Evolutionary conservation across 2,797 vertebrate species (phyloP), one percentile per base, ranked within the genome.

Genomic region (Brotula barbata): DNA sequence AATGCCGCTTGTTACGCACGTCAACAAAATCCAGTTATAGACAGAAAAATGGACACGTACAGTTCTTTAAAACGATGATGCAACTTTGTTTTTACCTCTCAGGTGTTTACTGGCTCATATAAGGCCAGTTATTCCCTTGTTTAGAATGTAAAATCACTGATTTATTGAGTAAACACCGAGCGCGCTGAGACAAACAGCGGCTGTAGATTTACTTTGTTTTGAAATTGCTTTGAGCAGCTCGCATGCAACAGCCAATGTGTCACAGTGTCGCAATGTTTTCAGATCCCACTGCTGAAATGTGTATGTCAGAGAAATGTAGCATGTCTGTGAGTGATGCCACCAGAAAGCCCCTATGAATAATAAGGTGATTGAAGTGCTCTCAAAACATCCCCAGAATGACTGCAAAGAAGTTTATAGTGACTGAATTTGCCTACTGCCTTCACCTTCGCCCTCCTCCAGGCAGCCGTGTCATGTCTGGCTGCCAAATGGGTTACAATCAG

Each of bases 401-500:
- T 53, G 41, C 25, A 58, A 42, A 68, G 53, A 80, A 49, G 64
- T 85, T 71, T 58, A 70, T 63, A 56, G 31, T 42, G 62, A 62
- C 59, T 62, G 49, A 64, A 64, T 80, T 70, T 83, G 75, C 64
- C 58, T 71, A 40, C 71, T 67, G 55, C 67, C 50, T 73, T 47
- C 64, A 68, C 62, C 64, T 64, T 68, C 58, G 59, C 46, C 57
- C 55, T 75, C 55, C 64, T 73, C 36, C 58, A 71, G 62, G 68
- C 77, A 71, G 63, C 63, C 17, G 19, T 77, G 61, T 80, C 71
- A 70, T 65, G 71, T 80, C 74, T 81, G 71, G 63, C 65, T 85
- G 83, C 86, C 86, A 85, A 87, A 88, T 75, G 75, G 75, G 71
- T 75, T 71, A 51, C 81, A 85, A 81, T 88, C 82, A 80, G 83